These are phyloP conservation scores for Oceanites oceanicus DNA, from an alignment of 2,113 vertebrate genomes.

Conservation along the genomic window DNA sequence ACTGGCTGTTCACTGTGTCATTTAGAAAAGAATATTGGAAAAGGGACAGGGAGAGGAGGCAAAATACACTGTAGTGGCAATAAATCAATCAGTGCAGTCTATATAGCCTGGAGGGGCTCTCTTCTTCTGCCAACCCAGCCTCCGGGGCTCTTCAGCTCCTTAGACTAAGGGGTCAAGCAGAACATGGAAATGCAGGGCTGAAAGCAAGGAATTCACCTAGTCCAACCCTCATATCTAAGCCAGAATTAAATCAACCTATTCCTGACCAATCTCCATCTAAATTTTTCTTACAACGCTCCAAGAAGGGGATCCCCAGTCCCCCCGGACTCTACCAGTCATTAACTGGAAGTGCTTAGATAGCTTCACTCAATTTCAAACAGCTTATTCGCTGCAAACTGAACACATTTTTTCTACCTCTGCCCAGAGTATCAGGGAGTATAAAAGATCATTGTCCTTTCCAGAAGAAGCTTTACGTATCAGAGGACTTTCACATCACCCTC, in stretches of 20 bases:
- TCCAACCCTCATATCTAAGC: background rate
- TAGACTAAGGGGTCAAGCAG: background rate
- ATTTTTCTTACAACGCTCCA: background rate
- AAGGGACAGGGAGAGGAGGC: background rate
- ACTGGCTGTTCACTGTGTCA: background rate
- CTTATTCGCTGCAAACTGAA: background rate
- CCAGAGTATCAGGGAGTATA: background rate
- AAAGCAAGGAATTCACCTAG: background rate
- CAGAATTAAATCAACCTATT: background rate
- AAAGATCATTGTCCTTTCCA: background rate
- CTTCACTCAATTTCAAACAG: background rate
- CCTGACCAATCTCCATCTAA: background rate
- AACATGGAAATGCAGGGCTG: background rate
- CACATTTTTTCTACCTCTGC: background rate
- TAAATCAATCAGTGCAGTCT: background rate
- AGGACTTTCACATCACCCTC: background rate
- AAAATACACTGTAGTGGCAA: background rate
- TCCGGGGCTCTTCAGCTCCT: background rate
- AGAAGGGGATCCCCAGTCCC: background rate
- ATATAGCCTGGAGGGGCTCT: background rate
- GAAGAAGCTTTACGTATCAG: background rate
- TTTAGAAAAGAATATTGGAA: conserved; percentile 21
- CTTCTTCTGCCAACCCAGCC: background rate
- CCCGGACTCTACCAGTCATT: background rate
- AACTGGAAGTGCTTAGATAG: background rate